phyloP scores from a whole-genome alignment of 2,888 invertebrate genomes.

The Diadegma fenestrale region DNA sequence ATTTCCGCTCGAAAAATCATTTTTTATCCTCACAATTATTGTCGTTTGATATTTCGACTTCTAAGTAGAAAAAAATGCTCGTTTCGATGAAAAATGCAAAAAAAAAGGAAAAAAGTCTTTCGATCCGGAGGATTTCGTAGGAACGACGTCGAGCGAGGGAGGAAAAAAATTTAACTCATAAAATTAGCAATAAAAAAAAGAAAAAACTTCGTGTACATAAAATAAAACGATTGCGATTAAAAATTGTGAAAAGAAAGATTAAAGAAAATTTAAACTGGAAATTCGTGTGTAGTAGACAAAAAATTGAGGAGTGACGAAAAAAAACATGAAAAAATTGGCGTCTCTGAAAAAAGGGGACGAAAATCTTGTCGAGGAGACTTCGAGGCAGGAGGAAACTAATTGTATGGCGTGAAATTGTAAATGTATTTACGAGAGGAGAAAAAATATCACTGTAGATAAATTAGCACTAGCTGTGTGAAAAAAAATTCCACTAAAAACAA shows the following conservation, averaged over 20 bases:
- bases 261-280: conserved; percentile 47
- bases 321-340: conserved; percentile 31
- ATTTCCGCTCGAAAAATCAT: background rate
- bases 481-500: conserved; percentile 34
- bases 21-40: background rate
- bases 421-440: conserved; percentile 69
- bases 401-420: conserved; percentile 62
- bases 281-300: conserved; percentile 65
- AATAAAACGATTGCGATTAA: conserved; percentile 64
- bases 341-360: conserved; percentile 43
- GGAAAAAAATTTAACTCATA: conserved; percentile 73
- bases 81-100: background rate
- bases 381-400: background rate
- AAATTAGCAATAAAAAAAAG: conserved; percentile 82
- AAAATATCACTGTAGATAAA: conserved; percentile 84
- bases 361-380: conserved; percentile 40
- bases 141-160: background rate
- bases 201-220: conserved; percentile 77
- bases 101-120: background rate
- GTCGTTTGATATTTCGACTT: background rate
- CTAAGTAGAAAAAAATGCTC: conserved; percentile 4
- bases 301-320: conserved; percentile 46
- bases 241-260: conserved; percentile 56
- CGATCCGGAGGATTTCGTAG: background rate
- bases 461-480: conserved; percentile 79